Conservation (phyloP, 2,888 invertebrate genomes). For the Torymus tubicola region DNA sequence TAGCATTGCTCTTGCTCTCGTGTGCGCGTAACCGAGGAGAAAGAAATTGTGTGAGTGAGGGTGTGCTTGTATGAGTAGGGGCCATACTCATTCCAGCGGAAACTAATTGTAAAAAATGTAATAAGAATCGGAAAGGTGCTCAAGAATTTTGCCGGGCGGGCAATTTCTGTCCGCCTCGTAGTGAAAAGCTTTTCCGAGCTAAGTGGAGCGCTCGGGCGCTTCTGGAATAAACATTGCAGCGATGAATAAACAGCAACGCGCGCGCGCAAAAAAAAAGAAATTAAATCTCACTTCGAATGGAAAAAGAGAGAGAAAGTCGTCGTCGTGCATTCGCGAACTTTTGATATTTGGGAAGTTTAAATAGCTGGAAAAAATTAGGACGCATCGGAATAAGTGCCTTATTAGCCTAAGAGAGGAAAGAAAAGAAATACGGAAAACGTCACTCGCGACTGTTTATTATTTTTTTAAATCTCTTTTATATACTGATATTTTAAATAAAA, state of each 20-base stretch:
- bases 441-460: too few species aligned
- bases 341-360: slow-evolving; percentile 7
- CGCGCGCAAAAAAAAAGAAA: too few species aligned
- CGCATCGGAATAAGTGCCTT: slow-evolving; percentile 16
- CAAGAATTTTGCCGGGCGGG: too few species aligned
- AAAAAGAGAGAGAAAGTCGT: not conserved
- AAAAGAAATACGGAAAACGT: not conserved
- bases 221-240: slow-evolving; percentile 8
- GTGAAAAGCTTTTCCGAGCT: slow-evolving; percentile 2
- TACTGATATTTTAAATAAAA: too few species aligned
- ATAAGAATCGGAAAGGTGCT: too few species aligned
- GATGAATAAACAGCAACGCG: not conserved
- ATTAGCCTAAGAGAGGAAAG: not conserved
- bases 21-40: too few species aligned
- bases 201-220: too few species aligned
- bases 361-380: slow-evolving; percentile 19
- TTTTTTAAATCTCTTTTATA: too few species aligned
- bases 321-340: slow-evolving; percentile 16
- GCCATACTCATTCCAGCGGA: not conserved
- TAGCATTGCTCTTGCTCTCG: too few species aligned
- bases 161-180: too few species aligned
- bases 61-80: too few species aligned
- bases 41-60: too few species aligned
- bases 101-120: slow-evolving; percentile 4
- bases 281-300: not conserved